A percentile compares a stretch with the other conserved stretches of the same genome.
phyloP scores from a whole-genome alignment of 2,797 vertebrate genomes.

The Rallus crepitans region DNA sequence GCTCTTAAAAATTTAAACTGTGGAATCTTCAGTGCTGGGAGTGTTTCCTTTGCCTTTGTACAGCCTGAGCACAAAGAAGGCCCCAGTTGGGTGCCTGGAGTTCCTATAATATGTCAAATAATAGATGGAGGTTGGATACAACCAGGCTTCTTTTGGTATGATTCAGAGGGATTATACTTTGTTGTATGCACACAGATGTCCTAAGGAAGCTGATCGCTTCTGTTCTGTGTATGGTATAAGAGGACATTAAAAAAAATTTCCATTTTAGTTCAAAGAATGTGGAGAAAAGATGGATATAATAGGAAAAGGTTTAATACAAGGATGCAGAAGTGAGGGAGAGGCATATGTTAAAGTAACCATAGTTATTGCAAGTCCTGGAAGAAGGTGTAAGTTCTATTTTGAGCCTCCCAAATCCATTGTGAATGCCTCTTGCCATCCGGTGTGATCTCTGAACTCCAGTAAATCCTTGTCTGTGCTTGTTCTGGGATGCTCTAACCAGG shows the following conservation, averaged over 20 bases:
- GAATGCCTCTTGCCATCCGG: background rate
- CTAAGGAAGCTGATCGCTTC: background rate
- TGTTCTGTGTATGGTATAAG: background rate
- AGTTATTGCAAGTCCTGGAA: background rate
- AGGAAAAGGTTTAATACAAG: background rate
- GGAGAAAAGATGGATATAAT: background rate
- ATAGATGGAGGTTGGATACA: background rate
- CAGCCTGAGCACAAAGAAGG: background rate
- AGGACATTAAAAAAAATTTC: background rate
- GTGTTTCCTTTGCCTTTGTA: background rate
- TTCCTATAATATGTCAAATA: background rate
- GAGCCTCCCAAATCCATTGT: background rate
- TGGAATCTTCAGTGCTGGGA: background rate
- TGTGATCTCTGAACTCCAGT: background rate
- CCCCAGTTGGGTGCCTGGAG: background rate
- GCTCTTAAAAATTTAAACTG: background rate
- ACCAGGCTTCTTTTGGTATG: background rate
- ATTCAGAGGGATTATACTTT: background rate
- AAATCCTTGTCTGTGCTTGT: background rate
- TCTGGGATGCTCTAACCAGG: background rate
- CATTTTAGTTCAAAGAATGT: background rate
- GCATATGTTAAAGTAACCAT: background rate
- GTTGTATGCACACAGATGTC: fast-evolving
- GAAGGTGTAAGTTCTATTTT: background rate
- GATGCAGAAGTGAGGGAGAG: background rate